A percentile compares a stretch with the other conserved stretches of the same genome.
These are phyloP conservation scores for Aphyosemion australe DNA, from an alignment of 2,113 vertebrate genomes.

Conservation along the genomic window DNA sequence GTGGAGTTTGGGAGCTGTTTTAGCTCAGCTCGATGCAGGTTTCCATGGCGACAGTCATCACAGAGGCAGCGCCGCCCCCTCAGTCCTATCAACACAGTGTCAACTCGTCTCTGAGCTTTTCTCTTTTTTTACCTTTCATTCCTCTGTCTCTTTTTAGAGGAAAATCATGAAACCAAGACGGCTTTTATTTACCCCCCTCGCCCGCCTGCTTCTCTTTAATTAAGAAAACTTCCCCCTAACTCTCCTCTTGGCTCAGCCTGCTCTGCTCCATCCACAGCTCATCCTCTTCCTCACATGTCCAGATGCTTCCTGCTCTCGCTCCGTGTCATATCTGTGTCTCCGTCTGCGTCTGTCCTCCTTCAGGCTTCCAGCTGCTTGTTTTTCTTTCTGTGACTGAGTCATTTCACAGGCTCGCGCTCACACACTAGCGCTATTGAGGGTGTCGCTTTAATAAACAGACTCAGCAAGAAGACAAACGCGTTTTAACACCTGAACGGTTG, in stretches of 20 bases:
- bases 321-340: constrained; percentile 45
- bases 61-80: constrained; percentile 20
- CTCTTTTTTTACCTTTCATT: constrained; percentile 17
- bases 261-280: constrained; percentile 32
- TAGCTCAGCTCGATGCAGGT: constrained; percentile 26
- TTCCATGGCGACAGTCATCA: constrained; percentile 40
- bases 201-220: neutral
- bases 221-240: constrained; percentile 16
- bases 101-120: constrained; percentile 18
- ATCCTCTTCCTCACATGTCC: constrained; percentile 41
- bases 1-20: constrained; percentile 20
- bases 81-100: constrained; percentile 16
- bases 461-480: neutral
- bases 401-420: constrained; percentile 50
- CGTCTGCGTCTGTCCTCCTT: constrained; percentile 33
- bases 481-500: neutral
- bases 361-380: constrained; percentile 36
- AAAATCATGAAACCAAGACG: constrained; percentile 2
- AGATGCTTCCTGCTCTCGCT: constrained; percentile 29
- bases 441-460: constrained; percentile 15
- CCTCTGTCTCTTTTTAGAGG: constrained; percentile 4
- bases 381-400: constrained; percentile 36
- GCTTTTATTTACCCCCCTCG: constrained; percentile 12
- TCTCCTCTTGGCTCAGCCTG: constrained; percentile 36
- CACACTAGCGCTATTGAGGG: constrained; percentile 40